Conservation (phyloP, 2,797 vertebrate genomes). For the Heteromormyrus szaboi region DNA sequence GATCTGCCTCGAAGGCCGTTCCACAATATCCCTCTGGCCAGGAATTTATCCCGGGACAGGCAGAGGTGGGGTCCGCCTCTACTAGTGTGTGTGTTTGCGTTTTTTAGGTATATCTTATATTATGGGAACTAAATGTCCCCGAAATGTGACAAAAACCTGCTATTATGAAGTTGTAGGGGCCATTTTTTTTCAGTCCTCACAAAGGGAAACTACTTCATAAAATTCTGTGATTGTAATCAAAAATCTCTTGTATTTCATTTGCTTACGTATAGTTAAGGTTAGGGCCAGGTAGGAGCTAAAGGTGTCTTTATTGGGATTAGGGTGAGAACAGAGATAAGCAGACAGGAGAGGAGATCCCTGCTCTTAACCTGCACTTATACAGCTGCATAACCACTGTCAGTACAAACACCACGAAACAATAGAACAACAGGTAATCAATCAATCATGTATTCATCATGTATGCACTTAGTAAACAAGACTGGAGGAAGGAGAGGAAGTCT, state of each 20-base stretch:
- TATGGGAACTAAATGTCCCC: background rate
- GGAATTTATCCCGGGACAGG: conserved; percentile 28
- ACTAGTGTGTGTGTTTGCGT: conserved; percentile 5
- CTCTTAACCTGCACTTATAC: no score
- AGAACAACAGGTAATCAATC: no score
- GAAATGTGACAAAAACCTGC: background rate
- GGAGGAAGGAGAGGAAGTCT: no score
- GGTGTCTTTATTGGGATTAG: background rate
- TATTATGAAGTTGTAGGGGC: no score
- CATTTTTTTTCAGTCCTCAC: background rate
- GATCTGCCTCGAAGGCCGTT: background rate
- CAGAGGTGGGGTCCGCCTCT: conserved; percentile 13
- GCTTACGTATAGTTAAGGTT: background rate
- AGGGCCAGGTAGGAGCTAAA: background rate
- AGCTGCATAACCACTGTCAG: no score
- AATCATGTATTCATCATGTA: no score
- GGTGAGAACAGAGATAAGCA: background rate
- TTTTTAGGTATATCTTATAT: background rate
- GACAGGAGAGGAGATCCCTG: no score
- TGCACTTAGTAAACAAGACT: no score
- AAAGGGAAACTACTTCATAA: background rate
- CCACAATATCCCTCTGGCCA: background rate
- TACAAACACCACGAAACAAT: no score
- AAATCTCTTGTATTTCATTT: background rate
- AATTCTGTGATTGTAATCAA: background rate